Base-by-base conservation (phyloP, 2,888 invertebrate genomes). In the Coelogynopora nodosa region DNA sequence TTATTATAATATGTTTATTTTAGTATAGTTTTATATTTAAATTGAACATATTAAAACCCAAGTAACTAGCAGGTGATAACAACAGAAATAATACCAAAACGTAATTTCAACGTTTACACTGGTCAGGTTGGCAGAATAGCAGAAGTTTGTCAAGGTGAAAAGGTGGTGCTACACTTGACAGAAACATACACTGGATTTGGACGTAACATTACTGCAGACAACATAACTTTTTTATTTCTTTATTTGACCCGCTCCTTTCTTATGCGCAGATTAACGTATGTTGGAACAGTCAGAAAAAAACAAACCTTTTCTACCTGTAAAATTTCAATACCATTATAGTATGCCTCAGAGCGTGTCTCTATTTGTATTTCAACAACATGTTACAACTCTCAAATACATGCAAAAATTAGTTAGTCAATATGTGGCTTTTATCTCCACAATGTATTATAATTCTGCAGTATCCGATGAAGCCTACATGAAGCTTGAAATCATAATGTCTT, bases 401-500 rank as follows among this genome's bases (percentile, higher is more conserved):
- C 29, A 5, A 82, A 82, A 82, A n/a, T 27, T 18, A 82, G n/a
- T n/a, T n/a, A 31, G 82, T 2, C 13, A 82, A 31, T 31, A 2
- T 82, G 82, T 74, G 74, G 74, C 74, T 26, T 2, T 74, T 74
- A 74, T 74, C 27, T 74, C 74, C 74, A 74, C 74, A 74, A 74
- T 74, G 74, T 26, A 74, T 82, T 31, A 82, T 82, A 29, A 82
- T 82, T 82, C 82, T 5, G 29, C 29, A 29, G 31, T 82, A 26
- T 31, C 30, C 18, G 82, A 82, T 31, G 82, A 82, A 82, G 31
- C 2, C 31, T 2, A 82, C 82, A 18, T 13, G 29, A 82, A 82
- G 82, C 82, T 29, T 30, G 30, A 82, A 30, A 29, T 82, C 82
- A 82, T 18, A 29, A 29, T 82, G 29, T 29, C 29, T 13, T 85